Evolutionary conservation across 2,113 vertebrate genomes (phyloP).

Genomic region (Tapirus terrestris): DNA sequence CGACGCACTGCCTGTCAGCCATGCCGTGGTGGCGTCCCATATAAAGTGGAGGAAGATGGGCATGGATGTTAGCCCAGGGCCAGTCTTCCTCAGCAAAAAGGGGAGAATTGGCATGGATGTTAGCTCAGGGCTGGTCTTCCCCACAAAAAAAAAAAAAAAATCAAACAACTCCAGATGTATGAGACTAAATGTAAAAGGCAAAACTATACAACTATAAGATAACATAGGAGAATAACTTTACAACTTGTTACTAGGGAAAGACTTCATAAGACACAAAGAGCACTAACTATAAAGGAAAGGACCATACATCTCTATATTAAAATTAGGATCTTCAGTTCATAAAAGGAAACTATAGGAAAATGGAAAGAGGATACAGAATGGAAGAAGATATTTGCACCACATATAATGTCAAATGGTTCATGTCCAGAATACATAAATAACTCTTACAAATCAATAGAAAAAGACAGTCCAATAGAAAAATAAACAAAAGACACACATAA

Average conservation of each 20-base stretch:
- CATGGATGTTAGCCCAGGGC: no score
- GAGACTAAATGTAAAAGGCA: slow-evolving; percentile 8
- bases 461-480: slow-evolving; percentile 6
- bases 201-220: not conserved
- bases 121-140: no score
- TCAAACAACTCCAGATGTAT: not conserved
- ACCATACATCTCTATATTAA: not conserved
- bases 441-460: not conserved
- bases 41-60: no score
- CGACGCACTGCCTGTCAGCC: no score
- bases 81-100: no score
- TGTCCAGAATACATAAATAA: not conserved
- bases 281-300: not conserved
- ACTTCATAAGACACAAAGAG: not conserved
- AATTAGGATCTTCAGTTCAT: slow-evolving; percentile 26
- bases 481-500: not conserved
- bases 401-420: not conserved
- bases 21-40: no score
- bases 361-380: not conserved
- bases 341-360: slow-evolving; percentile 8
- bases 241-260: not conserved
- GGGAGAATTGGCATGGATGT: no score
- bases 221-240: not conserved
- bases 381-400: not conserved
- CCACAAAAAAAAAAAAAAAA: not conserved